phyloP scores from a whole-genome alignment of 37 sponge, comb jelly and placozoan species.

The Agelas oroides region DNA sequence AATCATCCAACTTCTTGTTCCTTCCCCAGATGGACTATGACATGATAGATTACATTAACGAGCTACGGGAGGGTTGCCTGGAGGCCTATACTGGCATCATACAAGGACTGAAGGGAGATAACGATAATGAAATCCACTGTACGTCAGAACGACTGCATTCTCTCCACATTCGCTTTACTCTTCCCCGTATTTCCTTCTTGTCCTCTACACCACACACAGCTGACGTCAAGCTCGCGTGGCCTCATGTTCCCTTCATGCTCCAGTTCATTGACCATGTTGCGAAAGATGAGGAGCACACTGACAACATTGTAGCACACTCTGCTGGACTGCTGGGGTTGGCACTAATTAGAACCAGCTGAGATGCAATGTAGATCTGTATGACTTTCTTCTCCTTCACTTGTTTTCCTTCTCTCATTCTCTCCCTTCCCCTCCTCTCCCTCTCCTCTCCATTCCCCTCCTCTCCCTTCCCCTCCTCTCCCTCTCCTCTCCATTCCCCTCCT shows the following conservation, averaged over 20 bases:
- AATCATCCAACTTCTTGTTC: too few species aligned
- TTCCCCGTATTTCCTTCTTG: neutral
- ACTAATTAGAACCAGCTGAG: too few species aligned
- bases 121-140: constrained; percentile 17
- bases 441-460: too few species aligned
- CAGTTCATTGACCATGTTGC: constrained; percentile 74
- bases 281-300: constrained; percentile 87
- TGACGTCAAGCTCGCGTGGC: constrained; percentile 74
- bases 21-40: constrained; percentile 85
- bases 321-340: constrained; percentile 93
- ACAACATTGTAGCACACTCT: constrained; percentile 60
- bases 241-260: constrained; percentile 81
- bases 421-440: too few species aligned
- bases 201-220: constrained; percentile 28
- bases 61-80: constrained; percentile 93
- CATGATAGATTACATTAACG: constrained; percentile 92
- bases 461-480: too few species aligned
- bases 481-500: neutral
- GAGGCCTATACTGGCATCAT: constrained; percentile 98
- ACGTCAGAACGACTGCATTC: neutral
- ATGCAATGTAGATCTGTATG: too few species aligned
- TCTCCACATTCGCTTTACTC: neutral
- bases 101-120: constrained; percentile 89
- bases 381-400: too few species aligned
- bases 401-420: too few species aligned